Evolutionary conservation across 1,140 invertebrate species (phyloP).

Genomic region (Cheumatopsyche charites): DNA sequence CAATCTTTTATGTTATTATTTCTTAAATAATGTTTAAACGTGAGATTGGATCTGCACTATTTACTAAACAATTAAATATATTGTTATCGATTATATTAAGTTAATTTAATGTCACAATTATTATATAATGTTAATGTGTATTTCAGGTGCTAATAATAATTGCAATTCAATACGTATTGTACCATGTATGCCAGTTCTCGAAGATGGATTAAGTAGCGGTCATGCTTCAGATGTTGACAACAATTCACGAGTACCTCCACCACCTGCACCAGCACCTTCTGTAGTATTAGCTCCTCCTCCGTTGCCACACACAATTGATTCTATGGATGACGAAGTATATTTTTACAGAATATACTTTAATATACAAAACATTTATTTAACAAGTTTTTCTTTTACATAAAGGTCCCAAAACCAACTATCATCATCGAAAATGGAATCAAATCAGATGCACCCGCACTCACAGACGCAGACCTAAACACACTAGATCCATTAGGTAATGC

Average conservation of each 20-base stretch:
- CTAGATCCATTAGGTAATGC: constrained; percentile 64
- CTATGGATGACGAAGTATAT: constrained; percentile 51
- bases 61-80: neutral
- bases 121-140: too few species aligned
- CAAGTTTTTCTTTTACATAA: constrained; percentile 2
- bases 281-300: constrained; percentile 17
- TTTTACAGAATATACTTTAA: neutral
- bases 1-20: neutral
- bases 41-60: too few species aligned
- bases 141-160: constrained; percentile 34
- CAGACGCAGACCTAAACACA: constrained; percentile 66
- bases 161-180: constrained; percentile 48
- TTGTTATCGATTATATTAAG: neutral
- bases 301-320: constrained; percentile 18
- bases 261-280: constrained; percentile 28
- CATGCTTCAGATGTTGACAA: constrained; percentile 93
- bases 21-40: neutral
- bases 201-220: constrained; percentile 90
- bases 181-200: constrained; percentile 86
- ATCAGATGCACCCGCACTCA: constrained; percentile 54
- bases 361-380: constrained; percentile 1
- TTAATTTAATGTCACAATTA: neutral
- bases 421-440: constrained; percentile 59
- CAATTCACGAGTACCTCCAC: constrained; percentile 66
- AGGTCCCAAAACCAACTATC: constrained; percentile 50